These are phyloP conservation scores for Mastigias papua DNA, from an alignment of 30 jellyfish, hydroid and myxozoan species.

Conservation along the genomic window DNA sequence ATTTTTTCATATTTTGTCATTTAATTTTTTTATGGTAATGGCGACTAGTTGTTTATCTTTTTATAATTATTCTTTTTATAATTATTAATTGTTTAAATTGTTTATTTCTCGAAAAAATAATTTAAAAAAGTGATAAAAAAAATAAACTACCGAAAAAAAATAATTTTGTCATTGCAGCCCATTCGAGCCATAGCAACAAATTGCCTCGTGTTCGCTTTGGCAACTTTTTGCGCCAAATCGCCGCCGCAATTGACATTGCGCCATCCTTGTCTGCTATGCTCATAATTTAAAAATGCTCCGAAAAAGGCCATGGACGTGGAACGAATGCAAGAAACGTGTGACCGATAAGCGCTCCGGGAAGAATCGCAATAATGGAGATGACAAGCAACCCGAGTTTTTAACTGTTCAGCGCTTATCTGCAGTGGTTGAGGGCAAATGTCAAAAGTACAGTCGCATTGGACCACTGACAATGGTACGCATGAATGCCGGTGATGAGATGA, in stretches of 20 bases:
- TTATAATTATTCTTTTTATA: too few species aligned
- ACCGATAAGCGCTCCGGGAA: slow-evolving; percentile 27
- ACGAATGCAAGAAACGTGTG: slow-evolving; percentile 1
- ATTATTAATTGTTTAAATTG: too few species aligned
- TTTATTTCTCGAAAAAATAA: too few species aligned
- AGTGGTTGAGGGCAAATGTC: slow-evolving; percentile 29
- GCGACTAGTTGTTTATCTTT: not conserved
- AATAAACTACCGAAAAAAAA: not conserved
- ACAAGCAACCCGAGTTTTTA: not conserved
- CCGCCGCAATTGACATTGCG: not conserved
- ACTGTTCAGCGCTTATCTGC: slow-evolving; percentile 36
- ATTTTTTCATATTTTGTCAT: not conserved
- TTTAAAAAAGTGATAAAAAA: too few species aligned
- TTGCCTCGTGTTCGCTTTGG: not conserved
- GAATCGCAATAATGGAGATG: not conserved
- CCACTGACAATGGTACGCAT: slow-evolving; percentile 35
- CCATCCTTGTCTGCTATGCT: not conserved
- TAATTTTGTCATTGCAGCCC: not conserved
- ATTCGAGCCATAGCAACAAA: too few species aligned
- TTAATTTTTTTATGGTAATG: not conserved
- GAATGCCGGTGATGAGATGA: not conserved
- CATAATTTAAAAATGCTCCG: not conserved
- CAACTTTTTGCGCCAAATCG: not conserved
- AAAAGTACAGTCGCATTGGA: slow-evolving; percentile 25
- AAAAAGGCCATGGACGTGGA: slow-evolving; percentile 19